Conservation (phyloP, 2,797 vertebrate genomes). For the Siniperca obscura region DNA sequence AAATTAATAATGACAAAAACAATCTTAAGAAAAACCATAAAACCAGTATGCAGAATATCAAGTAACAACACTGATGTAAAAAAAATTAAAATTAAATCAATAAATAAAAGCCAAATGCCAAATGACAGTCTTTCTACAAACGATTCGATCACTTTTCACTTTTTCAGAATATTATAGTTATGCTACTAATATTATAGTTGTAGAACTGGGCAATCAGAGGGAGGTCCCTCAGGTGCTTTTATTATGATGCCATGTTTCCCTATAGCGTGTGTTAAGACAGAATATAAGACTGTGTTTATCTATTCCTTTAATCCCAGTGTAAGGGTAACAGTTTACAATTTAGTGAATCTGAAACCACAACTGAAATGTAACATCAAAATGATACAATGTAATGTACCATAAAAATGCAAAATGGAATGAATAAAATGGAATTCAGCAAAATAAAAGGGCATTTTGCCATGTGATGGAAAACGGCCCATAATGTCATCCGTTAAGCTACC, state of each 20-base stretch:
- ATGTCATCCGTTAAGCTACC: neutral
- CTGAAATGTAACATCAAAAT: slow-evolving; percentile 1
- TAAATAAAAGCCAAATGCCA: neutral
- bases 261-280: neutral
- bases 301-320: neutral
- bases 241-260: slow-evolving; percentile 3
- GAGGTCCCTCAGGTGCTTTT: slow-evolving; percentile 3
- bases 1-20: too few relatives aligned
- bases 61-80: too few relatives aligned
- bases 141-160: neutral
- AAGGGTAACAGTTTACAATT: neutral
- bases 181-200: neutral
- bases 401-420: neutral
- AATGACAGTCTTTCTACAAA: slow-evolving; percentile 9
- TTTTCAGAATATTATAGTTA: neutral
- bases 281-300: neutral
- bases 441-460: neutral
- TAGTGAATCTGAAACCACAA: neutral
- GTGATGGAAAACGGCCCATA: neutral
- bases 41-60: too few relatives aligned
- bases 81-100: too few relatives aligned
- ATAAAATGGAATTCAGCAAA: neutral
- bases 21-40: too few relatives aligned
- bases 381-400: neutral
- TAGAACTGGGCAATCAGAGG: neutral